Evolutionary conservation across 64 coral and sea anemone species (phyloP), one percentile per base, ranked within the genome.

Genomic region (Platygyra sinensis): DNA sequence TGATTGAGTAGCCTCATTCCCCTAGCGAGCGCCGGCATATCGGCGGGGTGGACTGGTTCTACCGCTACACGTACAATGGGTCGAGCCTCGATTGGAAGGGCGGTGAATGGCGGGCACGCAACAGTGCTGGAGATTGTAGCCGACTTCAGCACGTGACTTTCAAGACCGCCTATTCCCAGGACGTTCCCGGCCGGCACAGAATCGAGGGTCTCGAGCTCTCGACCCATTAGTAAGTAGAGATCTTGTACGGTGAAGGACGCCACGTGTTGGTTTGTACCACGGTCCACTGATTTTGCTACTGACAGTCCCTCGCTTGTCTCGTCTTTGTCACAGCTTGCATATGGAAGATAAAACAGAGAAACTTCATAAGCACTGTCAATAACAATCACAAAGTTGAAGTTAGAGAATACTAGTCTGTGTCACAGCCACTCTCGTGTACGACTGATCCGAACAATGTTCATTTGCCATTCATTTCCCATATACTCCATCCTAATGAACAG

Each of bases 1-100:
- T 99, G 97, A 86, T 99, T 99, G 16, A 99, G 82, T 80, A 99
- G 91, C 59, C 94, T 90, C 82, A 99, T 95, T 49, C 97, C 97
- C 50, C 91, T 91, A 7, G 88, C 81, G 9, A 99, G 72, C 17
- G 94, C 91, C 3, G 94, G 91, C 88, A 99, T 95, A 73, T 99
- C 94, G 49, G 94, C 91, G 19, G 90, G 90, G 64, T 93, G 89
- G 22, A 96, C 87, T 30, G 97, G 97, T 57, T 99, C 97, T 67
- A 99, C 88, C 24, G 97, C 97, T 49, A 99, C 91, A 25, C 97
- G 94, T 24, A 99, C 97, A 72, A 99, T 99, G 0, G 97, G 97
- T 24, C 88, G 88, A 32, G 91, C 97, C 72, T 95, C 97, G 2
- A 95, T 78, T 28, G 88, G 93, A 30, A 99, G 91, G 19, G 97